A percentile compares a stretch with the other conserved stretches of the same genome.
phyloP scores from a whole-genome alignment of 2,113 vertebrate species.

The Pungitius pungitius region DNA sequence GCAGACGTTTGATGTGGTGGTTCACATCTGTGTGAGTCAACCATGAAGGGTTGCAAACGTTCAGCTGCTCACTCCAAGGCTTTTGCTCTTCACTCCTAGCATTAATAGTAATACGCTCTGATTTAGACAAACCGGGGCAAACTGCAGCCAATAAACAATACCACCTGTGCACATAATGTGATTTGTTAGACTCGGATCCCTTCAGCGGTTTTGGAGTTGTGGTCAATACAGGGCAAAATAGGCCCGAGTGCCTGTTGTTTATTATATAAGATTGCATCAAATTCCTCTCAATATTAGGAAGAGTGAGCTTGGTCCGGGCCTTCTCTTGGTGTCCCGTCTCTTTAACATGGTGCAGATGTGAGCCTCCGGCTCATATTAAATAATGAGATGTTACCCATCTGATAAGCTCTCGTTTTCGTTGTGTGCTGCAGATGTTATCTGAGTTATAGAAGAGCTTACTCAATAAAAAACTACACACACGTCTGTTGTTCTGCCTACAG shows the following conservation, averaged over 20 bases:
- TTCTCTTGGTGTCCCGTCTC: too few species aligned
- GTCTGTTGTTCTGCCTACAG: background rate
- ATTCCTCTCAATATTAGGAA: constrained; percentile 2
- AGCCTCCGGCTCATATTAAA: constrained; percentile 11
- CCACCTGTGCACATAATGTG: constrained; percentile 7
- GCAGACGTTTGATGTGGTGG: constrained; percentile 37
- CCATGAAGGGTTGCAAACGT: background rate
- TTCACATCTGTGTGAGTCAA: background rate
- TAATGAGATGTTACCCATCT: constrained; percentile 10
- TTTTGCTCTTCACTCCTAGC: background rate
- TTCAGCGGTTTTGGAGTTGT: background rate
- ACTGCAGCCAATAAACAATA: background rate
- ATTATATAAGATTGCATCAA: background rate
- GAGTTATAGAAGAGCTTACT: background rate
- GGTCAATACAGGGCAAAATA: background rate
- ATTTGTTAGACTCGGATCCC: background rate
- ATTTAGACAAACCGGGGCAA: background rate
- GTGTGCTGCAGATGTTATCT: constrained; percentile 38
- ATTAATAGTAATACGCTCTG: background rate
- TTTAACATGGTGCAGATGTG: constrained; percentile 9
- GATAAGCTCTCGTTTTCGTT: constrained; percentile 42
- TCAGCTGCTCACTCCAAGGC: background rate
- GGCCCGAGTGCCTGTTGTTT: background rate
- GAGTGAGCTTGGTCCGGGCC: background rate
- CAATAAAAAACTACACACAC: background rate